Conservation (phyloP, 1,140 invertebrate genomes). For the Trypoxylus dichotomus region DNA sequence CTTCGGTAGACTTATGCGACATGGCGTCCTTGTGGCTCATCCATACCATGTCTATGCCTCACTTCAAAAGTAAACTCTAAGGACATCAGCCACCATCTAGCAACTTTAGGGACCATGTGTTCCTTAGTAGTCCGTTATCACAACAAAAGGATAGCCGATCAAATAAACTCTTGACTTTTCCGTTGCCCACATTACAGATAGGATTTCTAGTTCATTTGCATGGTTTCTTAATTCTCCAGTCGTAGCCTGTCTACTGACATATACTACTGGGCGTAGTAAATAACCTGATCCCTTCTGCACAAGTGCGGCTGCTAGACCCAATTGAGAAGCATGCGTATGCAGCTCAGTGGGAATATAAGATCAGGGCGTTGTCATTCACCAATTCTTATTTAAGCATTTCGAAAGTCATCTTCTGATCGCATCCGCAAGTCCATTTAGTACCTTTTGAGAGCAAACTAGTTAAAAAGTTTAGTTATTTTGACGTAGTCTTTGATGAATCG, state of each 20-base stretch:
- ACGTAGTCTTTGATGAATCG: constrained; percentile 47
- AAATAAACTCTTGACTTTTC: constrained; percentile 19
- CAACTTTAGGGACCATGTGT: constrained; percentile 43
- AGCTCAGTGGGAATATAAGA: constrained; percentile 38
- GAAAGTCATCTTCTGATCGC: constrained; percentile 30
- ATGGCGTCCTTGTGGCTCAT: constrained; percentile 48
- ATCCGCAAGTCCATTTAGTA: constrained; percentile 41
- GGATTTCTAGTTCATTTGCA: constrained; percentile 33
- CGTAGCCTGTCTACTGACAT: constrained; percentile 38
- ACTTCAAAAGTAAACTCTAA: constrained; percentile 47
- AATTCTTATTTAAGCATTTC: constrained; percentile 32
- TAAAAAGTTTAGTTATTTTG: constrained; percentile 41
- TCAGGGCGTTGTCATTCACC: constrained; percentile 34
- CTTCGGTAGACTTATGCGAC: constrained; percentile 33
- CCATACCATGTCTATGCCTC: constrained; percentile 41
- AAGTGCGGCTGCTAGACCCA: constrained; percentile 36
- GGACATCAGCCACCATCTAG: constrained; percentile 45
- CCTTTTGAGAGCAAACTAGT: too few relatives aligned
- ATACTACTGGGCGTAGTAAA: constrained; percentile 33
- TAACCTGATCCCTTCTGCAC: constrained; percentile 22
- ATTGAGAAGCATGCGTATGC: constrained; percentile 45
- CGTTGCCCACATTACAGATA: constrained; percentile 28
- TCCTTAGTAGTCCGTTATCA: constrained; percentile 45
- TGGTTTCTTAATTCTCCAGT: constrained; percentile 21
- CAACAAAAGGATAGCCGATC: constrained; percentile 34